Conservation (phyloP, 1,140 invertebrate genomes). For the Meteorus sp. region DNA sequence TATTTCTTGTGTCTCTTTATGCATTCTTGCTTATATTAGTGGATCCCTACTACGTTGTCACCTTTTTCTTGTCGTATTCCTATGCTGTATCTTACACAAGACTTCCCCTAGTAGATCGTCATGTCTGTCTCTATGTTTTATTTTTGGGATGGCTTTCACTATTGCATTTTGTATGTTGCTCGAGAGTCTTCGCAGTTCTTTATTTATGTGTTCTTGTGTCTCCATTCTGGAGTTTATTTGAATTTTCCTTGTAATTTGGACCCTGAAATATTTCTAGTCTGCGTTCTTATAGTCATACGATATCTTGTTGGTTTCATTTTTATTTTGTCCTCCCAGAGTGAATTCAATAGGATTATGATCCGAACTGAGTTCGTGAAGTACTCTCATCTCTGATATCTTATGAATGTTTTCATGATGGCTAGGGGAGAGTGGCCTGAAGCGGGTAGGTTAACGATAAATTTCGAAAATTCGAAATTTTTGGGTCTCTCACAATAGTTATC, state of each 20-base stretch:
- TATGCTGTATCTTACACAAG: too few relatives aligned
- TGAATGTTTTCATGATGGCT: conserved; percentile 1
- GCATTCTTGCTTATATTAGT: background rate
- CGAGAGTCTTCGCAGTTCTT: background rate
- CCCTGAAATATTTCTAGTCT: conserved; percentile 13
- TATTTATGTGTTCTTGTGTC: background rate
- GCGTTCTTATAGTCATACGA: conserved; percentile 8
- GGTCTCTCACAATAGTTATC: too few relatives aligned
- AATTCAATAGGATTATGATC: conserved; percentile 12
- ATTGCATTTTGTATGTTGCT: background rate
- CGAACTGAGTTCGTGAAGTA: background rate
- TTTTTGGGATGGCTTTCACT: background rate
- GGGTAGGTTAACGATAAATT: too few relatives aligned
- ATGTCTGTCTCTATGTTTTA: too few relatives aligned
- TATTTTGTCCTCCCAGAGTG: background rate
- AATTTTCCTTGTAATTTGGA: background rate
- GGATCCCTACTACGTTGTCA: conserved; percentile 1
- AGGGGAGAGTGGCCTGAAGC: too few relatives aligned
- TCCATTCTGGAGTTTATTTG: background rate
- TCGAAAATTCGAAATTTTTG: too few relatives aligned
- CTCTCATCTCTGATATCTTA: background rate
- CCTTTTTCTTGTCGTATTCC: background rate
- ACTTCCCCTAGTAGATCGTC: too few relatives aligned
- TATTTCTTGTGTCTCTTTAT: conserved; percentile 2
- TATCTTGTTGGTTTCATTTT: background rate